Evolutionary conservation across 2,113 vertebrate species (phyloP).

Genomic region (Cephalopterus ornatus): DNA sequence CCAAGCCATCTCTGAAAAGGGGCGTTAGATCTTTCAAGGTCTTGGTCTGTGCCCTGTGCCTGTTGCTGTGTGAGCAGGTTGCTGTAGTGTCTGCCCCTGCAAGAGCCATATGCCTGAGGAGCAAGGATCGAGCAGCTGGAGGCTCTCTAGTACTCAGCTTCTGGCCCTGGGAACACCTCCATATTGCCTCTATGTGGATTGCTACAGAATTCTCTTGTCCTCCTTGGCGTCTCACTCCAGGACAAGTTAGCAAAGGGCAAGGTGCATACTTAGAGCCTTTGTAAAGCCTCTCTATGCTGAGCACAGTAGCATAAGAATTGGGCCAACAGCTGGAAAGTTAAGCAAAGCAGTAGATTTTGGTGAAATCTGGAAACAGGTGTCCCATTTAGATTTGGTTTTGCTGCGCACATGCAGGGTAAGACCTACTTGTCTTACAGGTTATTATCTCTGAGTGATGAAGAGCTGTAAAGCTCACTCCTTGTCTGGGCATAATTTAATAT

Average conservation of each 20-base stretch:
- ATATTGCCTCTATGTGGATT: rapidly evolving
- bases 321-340: neutral
- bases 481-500: slow-evolving; percentile 49
- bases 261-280: neutral
- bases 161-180: neutral
- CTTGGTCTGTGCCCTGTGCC: neutral
- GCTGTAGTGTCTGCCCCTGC: neutral
- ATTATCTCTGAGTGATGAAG: slow-evolving; percentile 56
- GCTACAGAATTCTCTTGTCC: neutral
- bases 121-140: neutral
- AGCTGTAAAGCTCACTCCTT: slow-evolving; percentile 51
- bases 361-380: neutral
- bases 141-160: neutral
- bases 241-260: rapidly evolving
- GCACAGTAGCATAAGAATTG: neutral
- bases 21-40: neutral
- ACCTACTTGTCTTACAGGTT: slow-evolving; percentile 9
- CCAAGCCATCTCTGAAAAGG: neutral
- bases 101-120: rapidly evolving
- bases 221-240: neutral
- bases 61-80: neutral
- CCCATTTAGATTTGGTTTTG: neutral
- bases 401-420: neutral
- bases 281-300: neutral
- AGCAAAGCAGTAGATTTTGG: neutral